Percentiles rank a stretch among this genome's conserved stretches.
Evolutionary conservation across 2,888 invertebrate species (phyloP).

Genomic region (Sycophila texana): DNA sequence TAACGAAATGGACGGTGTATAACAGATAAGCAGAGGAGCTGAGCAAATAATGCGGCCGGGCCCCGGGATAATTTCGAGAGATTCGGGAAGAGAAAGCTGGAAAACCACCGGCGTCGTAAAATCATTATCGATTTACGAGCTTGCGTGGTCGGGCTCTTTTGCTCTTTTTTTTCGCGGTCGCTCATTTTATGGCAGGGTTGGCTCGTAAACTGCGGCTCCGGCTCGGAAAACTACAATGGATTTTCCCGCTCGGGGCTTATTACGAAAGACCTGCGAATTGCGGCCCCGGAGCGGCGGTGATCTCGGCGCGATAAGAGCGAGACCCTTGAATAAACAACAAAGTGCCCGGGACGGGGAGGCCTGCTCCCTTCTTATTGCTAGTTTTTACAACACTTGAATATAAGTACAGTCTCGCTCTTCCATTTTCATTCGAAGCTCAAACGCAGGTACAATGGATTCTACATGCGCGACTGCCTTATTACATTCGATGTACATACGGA

Average conservation of each 20-base stretch:
- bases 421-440: too few relatives aligned
- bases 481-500: too few relatives aligned
- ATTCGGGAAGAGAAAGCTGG: neutral
- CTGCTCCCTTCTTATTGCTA: too few relatives aligned
- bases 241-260: constrained; percentile 21
- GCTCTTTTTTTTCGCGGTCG: constrained; percentile 16
- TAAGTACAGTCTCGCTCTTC: too few relatives aligned
- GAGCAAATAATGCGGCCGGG: neutral
- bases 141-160: constrained; percentile 59
- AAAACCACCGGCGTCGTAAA: constrained; percentile 61
- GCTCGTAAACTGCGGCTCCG: constrained; percentile 29
- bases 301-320: constrained; percentile 31
- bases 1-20: too few relatives aligned
- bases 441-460: too few relatives aligned
- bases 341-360: too few relatives aligned
- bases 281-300: constrained; percentile 18
- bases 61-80: neutral
- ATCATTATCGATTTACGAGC: constrained; percentile 70
- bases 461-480: too few relatives aligned
- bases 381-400: too few relatives aligned
- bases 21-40: neutral
- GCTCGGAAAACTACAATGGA: constrained; percentile 28
- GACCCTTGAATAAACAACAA: too few relatives aligned
- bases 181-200: constrained; percentile 6
- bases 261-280: constrained; percentile 49